Evolutionary conservation across 2,113 vertebrate genomes (phyloP).

Genomic region (Tragelaphus buxtoni): DNA sequence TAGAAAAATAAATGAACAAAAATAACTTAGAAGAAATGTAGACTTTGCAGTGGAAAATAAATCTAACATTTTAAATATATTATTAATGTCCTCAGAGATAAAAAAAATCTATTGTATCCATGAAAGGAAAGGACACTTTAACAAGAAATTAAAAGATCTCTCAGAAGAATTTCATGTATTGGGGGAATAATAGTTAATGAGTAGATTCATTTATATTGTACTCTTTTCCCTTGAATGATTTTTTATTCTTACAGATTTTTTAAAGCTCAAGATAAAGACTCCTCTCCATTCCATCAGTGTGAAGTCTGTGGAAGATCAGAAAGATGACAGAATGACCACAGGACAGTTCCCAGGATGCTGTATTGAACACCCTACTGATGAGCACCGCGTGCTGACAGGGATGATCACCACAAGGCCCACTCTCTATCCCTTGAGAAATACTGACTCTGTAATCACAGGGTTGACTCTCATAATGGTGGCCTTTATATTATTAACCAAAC

Average conservation of each 20-base stretch:
- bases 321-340: background rate
- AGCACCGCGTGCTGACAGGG: background rate
- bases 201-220: background rate
- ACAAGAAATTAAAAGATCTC: background rate
- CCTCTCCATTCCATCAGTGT: background rate
- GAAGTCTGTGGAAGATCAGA: background rate
- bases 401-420: background rate
- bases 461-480: background rate
- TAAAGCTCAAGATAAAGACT: background rate
- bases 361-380: too few relatives aligned
- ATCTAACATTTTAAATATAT: background rate
- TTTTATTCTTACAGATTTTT: background rate
- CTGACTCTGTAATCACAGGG: background rate
- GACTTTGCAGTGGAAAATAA: background rate
- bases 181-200: background rate
- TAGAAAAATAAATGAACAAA: background rate
- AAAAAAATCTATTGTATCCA: background rate
- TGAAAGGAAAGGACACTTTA: background rate
- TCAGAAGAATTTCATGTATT: background rate
- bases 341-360: background rate
- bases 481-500: constrained; percentile 18
- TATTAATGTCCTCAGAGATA: background rate
- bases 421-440: background rate
- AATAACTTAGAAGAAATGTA: background rate
- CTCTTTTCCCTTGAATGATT: background rate